These are phyloP conservation scores for Dryas iulia DNA, from an alignment of 1,140 invertebrate genomes.

Conservation along the genomic window DNA sequence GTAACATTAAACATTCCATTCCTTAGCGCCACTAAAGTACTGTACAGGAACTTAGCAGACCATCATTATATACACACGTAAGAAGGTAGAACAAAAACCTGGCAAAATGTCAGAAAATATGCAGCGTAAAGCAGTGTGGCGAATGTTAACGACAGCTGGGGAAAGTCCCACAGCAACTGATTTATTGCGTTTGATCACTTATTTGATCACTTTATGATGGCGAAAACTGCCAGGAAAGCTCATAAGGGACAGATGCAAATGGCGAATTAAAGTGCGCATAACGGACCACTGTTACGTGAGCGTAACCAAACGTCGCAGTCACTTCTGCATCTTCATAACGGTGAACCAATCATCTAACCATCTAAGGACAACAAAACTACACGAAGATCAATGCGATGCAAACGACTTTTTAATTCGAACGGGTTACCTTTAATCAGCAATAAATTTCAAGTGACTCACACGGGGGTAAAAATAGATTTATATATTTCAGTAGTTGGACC, in stretches of 20 bases:
- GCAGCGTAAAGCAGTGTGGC: constrained; percentile 50
- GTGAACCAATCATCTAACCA: constrained; percentile 53
- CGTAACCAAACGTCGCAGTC: constrained; percentile 45
- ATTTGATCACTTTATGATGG: constrained; percentile 78
- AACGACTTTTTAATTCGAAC: constrained; percentile 43
- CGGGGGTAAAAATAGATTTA: constrained; percentile 70
- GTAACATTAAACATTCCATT: constrained; percentile 21
- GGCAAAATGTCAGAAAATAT: constrained; percentile 62
- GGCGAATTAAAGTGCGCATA: constrained; percentile 55
- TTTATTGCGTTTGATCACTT: constrained; percentile 70
- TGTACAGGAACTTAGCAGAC: constrained; percentile 35
- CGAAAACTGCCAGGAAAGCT: constrained; percentile 67
- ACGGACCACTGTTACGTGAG: constrained; percentile 47
- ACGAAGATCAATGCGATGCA: constrained; percentile 38
- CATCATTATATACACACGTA: constrained; percentile 67
- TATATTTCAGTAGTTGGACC: constrained; percentile 67
- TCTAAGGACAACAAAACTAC: constrained; percentile 38
- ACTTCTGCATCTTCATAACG: constrained; percentile 57
- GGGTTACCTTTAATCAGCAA: not conserved
- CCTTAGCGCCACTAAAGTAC: constrained; percentile 26
- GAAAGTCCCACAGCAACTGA: constrained; percentile 62
- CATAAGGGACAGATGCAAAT: constrained; percentile 70
- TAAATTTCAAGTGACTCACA: constrained; percentile 51
- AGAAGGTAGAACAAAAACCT: constrained; percentile 59
- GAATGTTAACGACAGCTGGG: constrained; percentile 66